These are phyloP conservation scores for Sciurus carolinensis DNA, from an alignment of 2,797 vertebrate genomes.

Conservation along the genomic window DNA sequence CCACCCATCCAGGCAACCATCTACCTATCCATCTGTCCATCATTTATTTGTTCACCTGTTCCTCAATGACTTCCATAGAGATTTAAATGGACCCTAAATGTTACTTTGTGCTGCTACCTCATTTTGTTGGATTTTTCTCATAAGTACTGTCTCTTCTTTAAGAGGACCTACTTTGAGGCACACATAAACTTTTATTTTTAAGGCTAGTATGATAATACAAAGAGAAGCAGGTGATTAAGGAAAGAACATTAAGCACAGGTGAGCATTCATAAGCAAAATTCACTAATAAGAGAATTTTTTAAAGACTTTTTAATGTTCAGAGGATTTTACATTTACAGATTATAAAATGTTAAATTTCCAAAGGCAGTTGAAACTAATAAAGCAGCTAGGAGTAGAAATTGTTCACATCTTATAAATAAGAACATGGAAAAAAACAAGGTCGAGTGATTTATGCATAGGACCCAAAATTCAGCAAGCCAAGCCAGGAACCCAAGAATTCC, in stretches of 20 bases:
- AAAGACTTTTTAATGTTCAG: constrained; percentile 53
- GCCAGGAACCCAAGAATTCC: constrained; percentile 59
- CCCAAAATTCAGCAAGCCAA: constrained; percentile 16
- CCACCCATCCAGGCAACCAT: neutral
- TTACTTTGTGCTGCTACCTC: neutral
- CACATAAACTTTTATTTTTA: neutral
- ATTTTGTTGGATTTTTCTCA: constrained; percentile 12
- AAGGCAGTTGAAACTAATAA: constrained; percentile 58
- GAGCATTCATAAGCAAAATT: constrained; percentile 42
- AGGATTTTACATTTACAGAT: constrained; percentile 23
- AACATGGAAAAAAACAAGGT: constrained; percentile 58
- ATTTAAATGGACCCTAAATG: neutral
- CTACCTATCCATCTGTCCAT: neutral
- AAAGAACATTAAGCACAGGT: neutral
- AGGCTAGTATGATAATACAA: neutral
- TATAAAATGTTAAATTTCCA: constrained; percentile 61
- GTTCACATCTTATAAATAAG: constrained; percentile 71
- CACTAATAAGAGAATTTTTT: neutral
- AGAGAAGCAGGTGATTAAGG: constrained; percentile 17
- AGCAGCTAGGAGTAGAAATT: constrained; percentile 42
- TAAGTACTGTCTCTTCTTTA: neutral
- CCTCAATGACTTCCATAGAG: constrained; percentile 1
- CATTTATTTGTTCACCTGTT: neutral
- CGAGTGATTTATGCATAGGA: constrained; percentile 51
- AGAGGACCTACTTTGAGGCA: constrained; percentile 33